Evolutionary conservation across 2,797 vertebrate species (phyloP).

Genomic region (Rhinoraja longicauda): DNA sequence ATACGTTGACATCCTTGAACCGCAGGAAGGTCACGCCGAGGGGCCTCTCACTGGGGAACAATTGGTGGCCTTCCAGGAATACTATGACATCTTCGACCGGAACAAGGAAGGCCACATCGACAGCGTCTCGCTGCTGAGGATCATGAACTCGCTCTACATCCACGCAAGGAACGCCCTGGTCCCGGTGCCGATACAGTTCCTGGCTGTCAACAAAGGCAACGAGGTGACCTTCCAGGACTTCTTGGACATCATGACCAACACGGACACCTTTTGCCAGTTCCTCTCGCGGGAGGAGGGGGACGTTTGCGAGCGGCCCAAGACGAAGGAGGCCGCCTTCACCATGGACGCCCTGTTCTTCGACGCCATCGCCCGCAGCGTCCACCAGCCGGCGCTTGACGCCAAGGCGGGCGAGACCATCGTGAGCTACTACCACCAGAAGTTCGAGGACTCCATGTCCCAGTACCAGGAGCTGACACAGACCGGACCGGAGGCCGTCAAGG

Average conservation of each 20-base stretch:
- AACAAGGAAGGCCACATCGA: neutral
- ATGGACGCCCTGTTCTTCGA: neutral
- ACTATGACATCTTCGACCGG: neutral
- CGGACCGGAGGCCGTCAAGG: neutral
- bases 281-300: neutral
- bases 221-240: neutral
- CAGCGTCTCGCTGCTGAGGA: neutral
- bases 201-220: neutral
- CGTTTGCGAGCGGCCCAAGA: neutral
- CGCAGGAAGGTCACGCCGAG: neutral
- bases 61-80: neutral
- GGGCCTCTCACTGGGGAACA: neutral
- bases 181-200: neutral
- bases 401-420: neutral
- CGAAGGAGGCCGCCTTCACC: neutral
- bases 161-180: neutral
- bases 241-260: neutral
- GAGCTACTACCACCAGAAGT: neutral
- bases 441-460: neutral
- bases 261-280: neutral
- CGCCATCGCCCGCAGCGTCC: neutral
- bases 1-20: neutral
- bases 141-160: neutral
- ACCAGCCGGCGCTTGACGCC: too few relatives aligned
- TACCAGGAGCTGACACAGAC: neutral